Evolutionary conservation across 23 tunicate genomes (phyloP), one percentile per base, ranked within the genome.

Genomic region (Aplidium turbinatum): DNA sequence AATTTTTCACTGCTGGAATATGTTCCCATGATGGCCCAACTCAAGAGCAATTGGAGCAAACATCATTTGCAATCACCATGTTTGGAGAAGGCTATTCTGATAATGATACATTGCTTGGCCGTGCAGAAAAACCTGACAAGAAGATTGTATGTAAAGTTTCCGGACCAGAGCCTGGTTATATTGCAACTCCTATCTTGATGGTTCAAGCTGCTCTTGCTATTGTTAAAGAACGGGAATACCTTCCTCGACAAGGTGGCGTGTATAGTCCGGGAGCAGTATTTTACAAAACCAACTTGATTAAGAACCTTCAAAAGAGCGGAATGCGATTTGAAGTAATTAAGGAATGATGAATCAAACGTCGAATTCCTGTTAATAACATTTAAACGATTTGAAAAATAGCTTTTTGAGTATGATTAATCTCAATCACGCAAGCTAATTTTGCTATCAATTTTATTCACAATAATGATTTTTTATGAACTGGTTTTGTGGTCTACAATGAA

Each of bases 161-260:
- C 20, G 99, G 95, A 16, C 95, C 94, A 6, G 99, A 94, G 48
- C 57, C 93, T 16, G 99, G 99, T 18, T 94, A 94, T 48, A 86
- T 76, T 29, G 83, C 83, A 16, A 94, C 99, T 4, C 85, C 99
- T 0, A 55, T 62, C 2, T 52, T 72, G 0, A 48, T 94, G 75
- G 99, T 94, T 3, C 90, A 82, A 68, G 33, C 75, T 26, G 89
- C 90, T 13, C 54, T 72, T 18, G 63, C 54, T 1, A 66, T 87
- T 33, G 47, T 78, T 16, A 63, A 87, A 30, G 99, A 94, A 63
- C 77, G 57, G 57, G 62, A 82, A 18, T 53, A 67, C 28, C 60
- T 94, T 18, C 94, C 90, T 57, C 68, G 19, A 29, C 4, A 38
- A 35, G 99, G 99, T 23, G 99, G 99, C 1, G 99, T 94, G 18